Base-by-base conservation (phyloP, 2,888 invertebrate species). In the Meganola albula region DNA sequence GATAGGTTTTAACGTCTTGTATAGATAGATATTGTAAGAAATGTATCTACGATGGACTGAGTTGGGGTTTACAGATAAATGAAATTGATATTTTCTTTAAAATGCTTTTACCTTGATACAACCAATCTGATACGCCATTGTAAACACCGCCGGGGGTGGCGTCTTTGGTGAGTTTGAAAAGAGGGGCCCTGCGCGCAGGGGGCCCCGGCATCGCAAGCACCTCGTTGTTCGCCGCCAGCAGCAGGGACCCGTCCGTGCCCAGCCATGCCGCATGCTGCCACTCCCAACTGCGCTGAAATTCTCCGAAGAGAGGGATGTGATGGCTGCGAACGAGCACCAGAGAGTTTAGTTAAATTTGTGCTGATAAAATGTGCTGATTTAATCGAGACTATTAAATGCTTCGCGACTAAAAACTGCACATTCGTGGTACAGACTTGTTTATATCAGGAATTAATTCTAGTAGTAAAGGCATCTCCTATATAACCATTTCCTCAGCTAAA, bases 111-210 rank as follows among this genome's bases (percentile, higher is more conserved):
- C 96, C 96, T 90, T 98, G 98, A 83, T 98, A 98, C 13, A 98
- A 84, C 97, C 98, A 98, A 74, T 98, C 98, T 10, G 97, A 94
- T 16, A 98, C 90, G 32, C 97, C 98, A 74, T 98, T 97, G 86
- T 94, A 97, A 35, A 97, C 87, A 34, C 91, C 82, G 35, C 93
- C 93, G n/a, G 93, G 91, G 48, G 89, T 79, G 16, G 94, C 94
- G 29, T 92, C 92, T 63, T 89, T 89, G 29, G 95, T 95, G 64
- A 95, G 88, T 27, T 91, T 88, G 34, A 89, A 80, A 53, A 93
- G 90, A 0, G 82, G 80, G 5, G 87, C 82, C 43, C 91, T 86
- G 47, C 91, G 90, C 2, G 88, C 87, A 27, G 92, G 89, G 1
- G 94, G 94, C 25, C 93, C 82, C 50, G 90, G 89, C 58, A 93